phyloP scores from a whole-genome alignment of 2,888 invertebrate species.

The Tetheella fluctuosa region DNA sequence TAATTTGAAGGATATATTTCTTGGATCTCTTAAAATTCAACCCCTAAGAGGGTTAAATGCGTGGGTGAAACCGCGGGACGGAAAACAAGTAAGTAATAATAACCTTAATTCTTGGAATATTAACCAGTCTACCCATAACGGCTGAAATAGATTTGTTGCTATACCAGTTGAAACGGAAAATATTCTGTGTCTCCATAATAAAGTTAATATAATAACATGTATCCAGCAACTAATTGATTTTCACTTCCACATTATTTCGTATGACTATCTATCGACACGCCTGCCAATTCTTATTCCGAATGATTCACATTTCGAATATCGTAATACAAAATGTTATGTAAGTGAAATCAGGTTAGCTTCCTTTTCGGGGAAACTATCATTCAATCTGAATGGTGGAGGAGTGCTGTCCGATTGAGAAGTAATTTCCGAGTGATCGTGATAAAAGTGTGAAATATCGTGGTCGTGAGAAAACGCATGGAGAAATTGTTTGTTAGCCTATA shows the following conservation, averaged over 20 bases:
- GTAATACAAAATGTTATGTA: background rate
- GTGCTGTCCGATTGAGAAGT: slow-evolving; percentile 5
- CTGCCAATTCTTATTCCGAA: background rate
- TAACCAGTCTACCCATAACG: too few relatives aligned
- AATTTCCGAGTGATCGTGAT: slow-evolving; percentile 9
- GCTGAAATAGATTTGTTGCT: too few relatives aligned
- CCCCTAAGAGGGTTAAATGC: too few relatives aligned
- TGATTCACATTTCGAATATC: background rate
- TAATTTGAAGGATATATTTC: too few relatives aligned
- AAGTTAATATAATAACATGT: background rate
- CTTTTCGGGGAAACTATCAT: slow-evolving; percentile 1
- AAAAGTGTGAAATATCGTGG: background rate
- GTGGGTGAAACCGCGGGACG: too few relatives aligned
- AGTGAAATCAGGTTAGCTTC: slow-evolving; percentile 9
- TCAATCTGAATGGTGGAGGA: background rate
- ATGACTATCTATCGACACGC: background rate
- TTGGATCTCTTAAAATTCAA: too few relatives aligned
- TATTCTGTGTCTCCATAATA: background rate
- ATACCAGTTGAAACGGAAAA: background rate
- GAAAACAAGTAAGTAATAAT: too few relatives aligned
- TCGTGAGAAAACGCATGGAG: background rate
- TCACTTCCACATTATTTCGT: background rate
- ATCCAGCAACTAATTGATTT: background rate
- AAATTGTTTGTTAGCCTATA: background rate
- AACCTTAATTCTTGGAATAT: too few relatives aligned